Percentiles rank a stretch among this genome's conserved stretches.
Evolutionary conservation across 2,888 invertebrate genomes (phyloP).

Genomic region (Papilio gigon): DNA sequence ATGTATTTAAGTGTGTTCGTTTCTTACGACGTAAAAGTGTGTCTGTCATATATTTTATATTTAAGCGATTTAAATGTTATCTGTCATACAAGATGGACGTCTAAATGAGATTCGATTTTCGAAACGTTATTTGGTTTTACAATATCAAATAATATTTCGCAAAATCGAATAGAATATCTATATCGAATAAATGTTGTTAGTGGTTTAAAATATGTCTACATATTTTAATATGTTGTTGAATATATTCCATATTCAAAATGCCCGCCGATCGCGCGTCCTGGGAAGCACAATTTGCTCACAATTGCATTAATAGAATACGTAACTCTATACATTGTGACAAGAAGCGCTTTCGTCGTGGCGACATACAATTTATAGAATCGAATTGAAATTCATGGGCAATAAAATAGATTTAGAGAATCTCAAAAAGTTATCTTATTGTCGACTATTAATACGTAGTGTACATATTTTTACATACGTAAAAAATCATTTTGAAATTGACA

Average conservation of each 20-base stretch:
- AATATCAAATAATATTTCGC: too few relatives aligned
- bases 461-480: background rate
- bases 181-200: too few relatives aligned
- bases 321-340: constrained; percentile 20
- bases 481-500: too few relatives aligned
- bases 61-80: constrained; percentile 11
- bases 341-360: background rate
- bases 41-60: too few relatives aligned
- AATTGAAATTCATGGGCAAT: constrained; percentile 31
- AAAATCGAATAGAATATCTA: too few relatives aligned
- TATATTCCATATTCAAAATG: constrained; percentile 8
- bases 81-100: too few relatives aligned
- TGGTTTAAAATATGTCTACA: background rate
- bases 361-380: constrained; percentile 30
- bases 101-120: too few relatives aligned
- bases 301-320: constrained; percentile 35
- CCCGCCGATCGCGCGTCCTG: background rate
- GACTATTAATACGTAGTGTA: background rate
- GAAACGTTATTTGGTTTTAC: too few relatives aligned
- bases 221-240: too few relatives aligned
- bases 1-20: too few relatives aligned
- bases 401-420: constrained; percentile 20
- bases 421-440: constrained; percentile 24
- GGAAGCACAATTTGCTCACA: constrained; percentile 30
- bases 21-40: too few relatives aligned